Conservation (phyloP, 2,888 invertebrate genomes). For the Melinaea menophilus region DNA sequence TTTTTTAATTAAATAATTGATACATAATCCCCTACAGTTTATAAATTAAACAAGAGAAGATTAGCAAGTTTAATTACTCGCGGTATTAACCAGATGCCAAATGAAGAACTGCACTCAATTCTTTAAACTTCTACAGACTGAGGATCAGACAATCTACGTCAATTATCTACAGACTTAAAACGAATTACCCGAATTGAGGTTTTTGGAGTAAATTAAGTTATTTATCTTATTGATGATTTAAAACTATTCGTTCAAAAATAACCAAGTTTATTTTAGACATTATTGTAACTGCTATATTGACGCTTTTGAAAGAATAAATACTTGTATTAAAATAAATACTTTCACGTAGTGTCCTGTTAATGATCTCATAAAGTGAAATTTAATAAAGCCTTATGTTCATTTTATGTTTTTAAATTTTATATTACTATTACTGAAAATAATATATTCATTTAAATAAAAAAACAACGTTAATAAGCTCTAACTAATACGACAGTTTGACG, state of each 20-base stretch:
- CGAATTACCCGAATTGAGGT: conserved; percentile 6
- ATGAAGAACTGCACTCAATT: conserved; percentile 63
- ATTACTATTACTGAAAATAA: no score
- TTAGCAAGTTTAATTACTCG: conserved; percentile 68
- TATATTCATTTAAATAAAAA: no score
- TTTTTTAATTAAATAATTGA: neutral
- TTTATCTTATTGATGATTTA: conserved; percentile 26
- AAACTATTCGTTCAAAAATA: conserved; percentile 6
- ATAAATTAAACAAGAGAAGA: conserved; percentile 34
- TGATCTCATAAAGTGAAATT: no score
- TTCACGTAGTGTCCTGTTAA: no score
- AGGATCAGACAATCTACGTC: conserved; percentile 57
- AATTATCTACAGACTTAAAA: conserved; percentile 66
- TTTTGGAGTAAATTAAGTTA: conserved; percentile 45
- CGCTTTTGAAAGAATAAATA: no score
- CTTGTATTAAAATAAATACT: no score
- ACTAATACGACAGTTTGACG: no score
- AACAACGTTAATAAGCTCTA: no score
- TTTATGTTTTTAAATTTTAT: no score
- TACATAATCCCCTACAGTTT: conserved; percentile 27
- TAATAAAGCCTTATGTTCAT: no score
- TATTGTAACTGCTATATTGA: no score
- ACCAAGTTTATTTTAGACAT: no score
- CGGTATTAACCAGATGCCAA: conserved; percentile 66
- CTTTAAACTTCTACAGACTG: conserved; percentile 65